Evolutionary conservation across 2,113 vertebrate genomes (phyloP), one percentile per base, ranked within the genome.

Genomic region (Buteo buteo): DNA sequence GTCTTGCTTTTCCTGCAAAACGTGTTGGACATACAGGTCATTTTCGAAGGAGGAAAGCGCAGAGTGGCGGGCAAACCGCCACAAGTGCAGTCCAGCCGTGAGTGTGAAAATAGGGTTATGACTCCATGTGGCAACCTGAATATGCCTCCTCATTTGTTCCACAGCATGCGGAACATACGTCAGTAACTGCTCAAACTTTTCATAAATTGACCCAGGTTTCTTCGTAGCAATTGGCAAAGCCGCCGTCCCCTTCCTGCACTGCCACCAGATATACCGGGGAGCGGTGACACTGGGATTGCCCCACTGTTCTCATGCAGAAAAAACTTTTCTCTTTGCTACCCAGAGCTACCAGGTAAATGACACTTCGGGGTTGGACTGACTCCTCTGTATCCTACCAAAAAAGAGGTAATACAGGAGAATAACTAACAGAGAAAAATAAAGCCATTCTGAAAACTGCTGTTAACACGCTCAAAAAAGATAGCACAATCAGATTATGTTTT

Each of bases 11-110:
- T 90, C 58, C 77, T 57, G 36, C 22, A 66, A 93, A 78, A 94
- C 45, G 28, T 47, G 45, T 77, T 10, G 10, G 47, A 61, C 21
- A 38, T 3, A 77, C 34, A 70, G 34, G 50, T 70, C 6, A 1
- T 54, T 87, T 71, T 28, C 34, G 28, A 58, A 61, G 55, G n/a
- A 50, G 58, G 50, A 83, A 72, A 64, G 52, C 1, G 1, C 13
- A 71, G 69, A 73, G 36, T 25, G 10, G 31, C 0, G 0, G 16
- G 17, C 1, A 3, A 84, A 42, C 15, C 3, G 0, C 6, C 1
- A 0, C 42, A 73, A 82, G 54, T 4, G 15, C 36, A 62, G 10
- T 55, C 32, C 28, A 50, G 50, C 9, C 9, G 1, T 19, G 16
- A 70, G 29, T 0, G 0, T 22, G 50, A 81, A 64, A 86, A 78